A percentile compares a stretch with the other conserved stretches of the same genome.
phyloP scores from a whole-genome alignment of 2,113 vertebrate species.

The Aphyosemion australe region DNA sequence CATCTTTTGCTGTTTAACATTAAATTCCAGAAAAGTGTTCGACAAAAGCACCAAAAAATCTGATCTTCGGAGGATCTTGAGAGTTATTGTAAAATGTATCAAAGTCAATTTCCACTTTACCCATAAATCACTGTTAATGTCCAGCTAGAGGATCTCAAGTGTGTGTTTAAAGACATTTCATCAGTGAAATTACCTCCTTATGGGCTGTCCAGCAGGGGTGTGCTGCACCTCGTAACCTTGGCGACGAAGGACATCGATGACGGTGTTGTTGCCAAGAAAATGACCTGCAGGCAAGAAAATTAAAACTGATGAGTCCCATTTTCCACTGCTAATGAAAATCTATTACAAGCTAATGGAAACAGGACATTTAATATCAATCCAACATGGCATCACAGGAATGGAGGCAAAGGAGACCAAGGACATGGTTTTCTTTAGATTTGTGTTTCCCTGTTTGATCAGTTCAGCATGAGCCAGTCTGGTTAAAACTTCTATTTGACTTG shows the following conservation, averaged over 20 bases:
- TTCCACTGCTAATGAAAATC: constrained; percentile 10
- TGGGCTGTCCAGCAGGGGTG: constrained; percentile 83
- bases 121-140: not conserved
- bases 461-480: no score
- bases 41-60: not conserved
- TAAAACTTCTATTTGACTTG: no score
- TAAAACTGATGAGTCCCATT: not conserved
- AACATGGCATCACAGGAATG: no score
- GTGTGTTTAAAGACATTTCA: constrained; percentile 6
- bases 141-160: not conserved
- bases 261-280: constrained; percentile 92
- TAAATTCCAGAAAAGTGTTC: not conserved
- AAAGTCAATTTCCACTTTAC: not conserved
- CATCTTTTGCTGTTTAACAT: not conserved
- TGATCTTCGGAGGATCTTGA: not conserved
- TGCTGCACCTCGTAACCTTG: constrained; percentile 89
- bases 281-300: constrained; percentile 83
- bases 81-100: not conserved
- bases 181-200: constrained; percentile 80
- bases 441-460: no score
- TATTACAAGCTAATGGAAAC: not conserved
- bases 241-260: constrained; percentile 87
- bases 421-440: no score
- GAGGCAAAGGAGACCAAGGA: no score
- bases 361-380: not conserved